Percentiles rank a stretch among this genome's conserved stretches.
Conservation (phyloP, 1,140 invertebrate genomes). For the Acromyrmex echinatior region DNA sequence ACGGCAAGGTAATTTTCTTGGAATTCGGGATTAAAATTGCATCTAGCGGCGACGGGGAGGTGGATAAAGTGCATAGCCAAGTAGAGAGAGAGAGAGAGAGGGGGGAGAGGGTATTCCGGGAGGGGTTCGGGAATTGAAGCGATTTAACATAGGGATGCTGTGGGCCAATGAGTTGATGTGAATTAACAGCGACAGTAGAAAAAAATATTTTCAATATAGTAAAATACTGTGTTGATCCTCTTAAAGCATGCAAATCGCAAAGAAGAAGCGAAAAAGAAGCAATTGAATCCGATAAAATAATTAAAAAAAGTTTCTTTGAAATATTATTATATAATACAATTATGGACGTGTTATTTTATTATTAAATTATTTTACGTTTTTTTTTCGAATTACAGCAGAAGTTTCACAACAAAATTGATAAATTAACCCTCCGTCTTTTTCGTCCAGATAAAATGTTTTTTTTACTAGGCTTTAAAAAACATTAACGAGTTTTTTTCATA, state of each 20-base stretch:
- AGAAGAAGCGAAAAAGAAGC: background rate
- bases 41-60: slow-evolving; percentile 73
- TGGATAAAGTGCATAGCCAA: slow-evolving; percentile 80
- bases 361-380: background rate
- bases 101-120: slow-evolving; percentile 9
- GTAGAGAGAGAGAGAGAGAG: slow-evolving; percentile 2
- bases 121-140: slow-evolving; percentile 44
- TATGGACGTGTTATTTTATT: background rate
- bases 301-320: background rate
- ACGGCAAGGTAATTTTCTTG: slow-evolving; percentile 86
- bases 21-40: slow-evolving; percentile 87
- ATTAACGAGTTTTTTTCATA: too few species aligned
- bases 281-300: background rate
- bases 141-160: slow-evolving; percentile 72
- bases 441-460: too few species aligned
- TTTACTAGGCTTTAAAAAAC: too few species aligned
- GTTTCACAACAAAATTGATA: background rate
- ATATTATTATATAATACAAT: background rate
- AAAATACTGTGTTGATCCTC: slow-evolving; percentile 56
- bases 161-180: slow-evolving; percentile 66
- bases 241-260: background rate
- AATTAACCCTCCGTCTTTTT: background rate
- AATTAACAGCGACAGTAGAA: slow-evolving; percentile 75
- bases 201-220: slow-evolving; percentile 62
- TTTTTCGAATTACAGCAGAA: background rate